Base-by-base conservation (phyloP, 2,113 vertebrate species). In the Vulpes ferrilata region DNA sequence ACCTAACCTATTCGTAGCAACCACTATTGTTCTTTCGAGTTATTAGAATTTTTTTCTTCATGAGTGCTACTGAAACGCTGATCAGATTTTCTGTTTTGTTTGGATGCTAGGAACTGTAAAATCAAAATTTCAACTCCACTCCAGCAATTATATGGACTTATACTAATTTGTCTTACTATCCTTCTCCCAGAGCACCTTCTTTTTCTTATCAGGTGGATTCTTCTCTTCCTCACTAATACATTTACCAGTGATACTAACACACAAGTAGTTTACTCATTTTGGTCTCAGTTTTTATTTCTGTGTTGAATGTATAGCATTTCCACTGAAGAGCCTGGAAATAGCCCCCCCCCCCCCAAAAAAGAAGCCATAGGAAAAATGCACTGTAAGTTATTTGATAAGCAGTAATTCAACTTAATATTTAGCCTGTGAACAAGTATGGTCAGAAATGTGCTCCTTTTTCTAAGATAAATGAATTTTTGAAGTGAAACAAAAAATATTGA, bases 341-440 rank as follows among this genome's bases (percentile, higher is more conserved):
- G n/a, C 67, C 57, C n/a, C 27, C 64, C n/a, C n/a, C 27, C n/a
- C 27, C 64, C 30, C 19, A 55, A 84, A 65, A 35, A 73, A 92
- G 53, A 90, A 82, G 17, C 20, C n/a, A 16, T 59, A 23, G 53
- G 27, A 48, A 93, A 73, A 62, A 71, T 11, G 3, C 43, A 17
- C 8, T 32, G 0, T 76, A 76, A 32, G 5, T 88, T 90, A 27
- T 97, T 90, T 81, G 27, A 43, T 94, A 76, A 84, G 32, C 7
- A 76, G 38, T 48, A 64, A 78, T 81, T 88, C 25, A 71, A 83
- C 71, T 89, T 95, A 79, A 27, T 80, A 62, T 55, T 93, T 83
- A 94, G 7, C 15, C 32, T 17, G 11, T 57, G 1, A 85, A 55
- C 53, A 93, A 53, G 43, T 84, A 62, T 8, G 3, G 11, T 67